Conservation (phyloP, 1,140 invertebrate genomes). For the Neuroterus valhalla region DNA sequence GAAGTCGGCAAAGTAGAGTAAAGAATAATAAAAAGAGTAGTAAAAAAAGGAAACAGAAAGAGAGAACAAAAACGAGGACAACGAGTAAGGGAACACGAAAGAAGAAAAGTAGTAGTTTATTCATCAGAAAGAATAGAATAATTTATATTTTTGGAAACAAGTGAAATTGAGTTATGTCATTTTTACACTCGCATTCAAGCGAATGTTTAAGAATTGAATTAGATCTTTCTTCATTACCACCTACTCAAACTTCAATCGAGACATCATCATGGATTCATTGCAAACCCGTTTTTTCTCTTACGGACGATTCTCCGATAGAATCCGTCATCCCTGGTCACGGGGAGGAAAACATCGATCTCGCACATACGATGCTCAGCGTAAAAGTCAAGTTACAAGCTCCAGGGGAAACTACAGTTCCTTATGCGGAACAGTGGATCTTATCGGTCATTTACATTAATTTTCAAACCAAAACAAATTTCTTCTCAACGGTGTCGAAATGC, state of each 20-base stretch:
- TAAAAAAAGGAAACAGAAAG: background rate
- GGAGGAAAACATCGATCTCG: constrained; percentile 66
- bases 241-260: constrained; percentile 69
- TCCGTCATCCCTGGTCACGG: constrained; percentile 65
- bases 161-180: constrained; percentile 38
- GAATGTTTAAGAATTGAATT: constrained; percentile 63
- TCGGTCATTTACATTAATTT: constrained; percentile 64
- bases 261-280: constrained; percentile 61
- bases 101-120: constrained; percentile 6
- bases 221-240: constrained; percentile 69
- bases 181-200: constrained; percentile 47
- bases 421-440: background rate
- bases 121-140: constrained; percentile 28
- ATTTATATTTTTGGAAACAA: constrained; percentile 34
- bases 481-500: too few relatives aligned
- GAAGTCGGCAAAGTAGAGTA: background rate
- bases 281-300: constrained; percentile 67
- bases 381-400: constrained; percentile 51
- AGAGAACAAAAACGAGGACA: background rate
- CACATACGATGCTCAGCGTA: constrained; percentile 61
- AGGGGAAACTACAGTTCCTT: too few relatives aligned
- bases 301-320: constrained; percentile 64
- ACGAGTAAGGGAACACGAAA: constrained; percentile 19
- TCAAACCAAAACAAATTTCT: constrained; percentile 69
- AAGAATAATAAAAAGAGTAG: background rate